phyloP scores from a whole-genome alignment of 2,888 invertebrate species.

The Ectemnius continuus region DNA sequence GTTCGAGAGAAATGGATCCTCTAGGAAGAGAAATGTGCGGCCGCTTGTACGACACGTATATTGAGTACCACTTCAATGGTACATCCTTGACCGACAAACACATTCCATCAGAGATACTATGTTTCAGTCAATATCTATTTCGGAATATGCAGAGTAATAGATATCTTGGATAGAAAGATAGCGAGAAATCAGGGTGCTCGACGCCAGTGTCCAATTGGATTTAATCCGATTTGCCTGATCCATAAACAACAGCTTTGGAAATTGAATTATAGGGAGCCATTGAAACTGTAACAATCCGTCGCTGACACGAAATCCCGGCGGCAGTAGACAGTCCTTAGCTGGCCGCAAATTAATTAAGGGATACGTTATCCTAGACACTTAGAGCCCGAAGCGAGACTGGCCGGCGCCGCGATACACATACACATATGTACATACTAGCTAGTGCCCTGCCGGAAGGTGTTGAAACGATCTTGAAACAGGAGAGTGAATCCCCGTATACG shows the following conservation, averaged over 20 bases:
- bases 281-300: slow-evolving; percentile 33
- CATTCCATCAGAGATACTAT: background rate
- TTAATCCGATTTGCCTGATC: slow-evolving; percentile 10
- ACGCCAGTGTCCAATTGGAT: background rate
- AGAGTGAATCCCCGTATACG: slow-evolving; percentile 6
- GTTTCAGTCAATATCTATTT: too few relatives aligned
- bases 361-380: slow-evolving; percentile 42
- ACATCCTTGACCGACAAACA: slow-evolving; percentile 13
- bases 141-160: too few relatives aligned
- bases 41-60: slow-evolving; percentile 22
- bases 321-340: slow-evolving; percentile 1
- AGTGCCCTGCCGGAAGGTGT: slow-evolving; percentile 32
- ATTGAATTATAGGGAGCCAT: slow-evolving; percentile 18
- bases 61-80: slow-evolving; percentile 12
- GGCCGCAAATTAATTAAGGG: slow-evolving; percentile 45
- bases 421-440: too few relatives aligned
- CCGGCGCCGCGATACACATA: slow-evolving; percentile 21
- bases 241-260: slow-evolving; percentile 16
- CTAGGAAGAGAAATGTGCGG: slow-evolving; percentile 34
- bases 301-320: slow-evolving; percentile 24
- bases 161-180: too few relatives aligned
- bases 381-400: slow-evolving; percentile 21
- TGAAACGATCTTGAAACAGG: slow-evolving; percentile 31
- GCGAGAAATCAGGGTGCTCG: too few relatives aligned
- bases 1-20: slow-evolving; percentile 43